Evolutionary conservation across 2,797 vertebrate genomes (phyloP).

Genomic region (Oophaga sylvatica): DNA sequence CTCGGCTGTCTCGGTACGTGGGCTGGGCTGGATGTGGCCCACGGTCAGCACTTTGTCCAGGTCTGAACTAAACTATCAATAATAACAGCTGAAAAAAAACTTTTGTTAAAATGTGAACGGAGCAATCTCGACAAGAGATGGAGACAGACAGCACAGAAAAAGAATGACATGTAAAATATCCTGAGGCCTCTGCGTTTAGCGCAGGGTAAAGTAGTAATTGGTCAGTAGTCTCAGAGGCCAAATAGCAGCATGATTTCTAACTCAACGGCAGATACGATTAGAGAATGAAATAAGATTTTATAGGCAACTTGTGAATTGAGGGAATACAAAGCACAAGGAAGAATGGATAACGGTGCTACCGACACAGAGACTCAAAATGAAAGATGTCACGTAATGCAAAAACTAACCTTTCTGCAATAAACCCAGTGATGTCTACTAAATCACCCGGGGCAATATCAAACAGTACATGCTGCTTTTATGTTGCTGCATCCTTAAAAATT

Average conservation of each 20-base stretch:
- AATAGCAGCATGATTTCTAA: neutral
- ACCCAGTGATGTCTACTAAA: neutral
- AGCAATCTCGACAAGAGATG: neutral
- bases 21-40: too few relatives aligned
- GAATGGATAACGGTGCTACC: neutral
- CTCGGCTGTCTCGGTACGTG: too few relatives aligned
- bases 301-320: neutral
- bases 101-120: neutral
- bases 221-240: neutral
- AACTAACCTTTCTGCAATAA: neutral
- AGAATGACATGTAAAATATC: too few relatives aligned
- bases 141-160: too few relatives aligned
- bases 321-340: neutral
- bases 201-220: neutral
- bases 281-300: constrained; percentile 5
- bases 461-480: neutral
- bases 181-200: neutral
- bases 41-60: too few relatives aligned
- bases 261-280: neutral
- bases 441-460: neutral
- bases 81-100: neutral
- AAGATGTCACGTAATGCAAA: neutral
- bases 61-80: too few relatives aligned
- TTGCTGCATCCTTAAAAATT: neutral
- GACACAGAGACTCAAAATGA: neutral